phyloP scores from a whole-genome alignment of 1,140 invertebrate species.

The Sitobion miscanthi region DNA sequence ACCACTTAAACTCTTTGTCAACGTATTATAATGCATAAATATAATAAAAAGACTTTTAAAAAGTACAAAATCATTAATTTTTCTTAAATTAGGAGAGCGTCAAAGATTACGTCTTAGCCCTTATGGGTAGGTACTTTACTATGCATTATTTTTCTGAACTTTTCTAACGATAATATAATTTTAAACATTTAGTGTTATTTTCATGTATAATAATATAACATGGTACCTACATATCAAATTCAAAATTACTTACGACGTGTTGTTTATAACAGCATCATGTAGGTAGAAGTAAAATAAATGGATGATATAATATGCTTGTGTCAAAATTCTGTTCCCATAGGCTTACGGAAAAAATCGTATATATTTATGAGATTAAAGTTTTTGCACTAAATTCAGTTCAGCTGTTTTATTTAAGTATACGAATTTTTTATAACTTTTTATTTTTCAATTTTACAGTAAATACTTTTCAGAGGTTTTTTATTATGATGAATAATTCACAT shows the following conservation, averaged over 20 bases:
- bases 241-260: background rate
- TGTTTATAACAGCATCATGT: background rate
- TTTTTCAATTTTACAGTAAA: constrained; percentile 25
- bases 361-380: constrained; percentile 14
- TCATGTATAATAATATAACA: background rate
- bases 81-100: background rate
- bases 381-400: background rate
- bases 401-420: constrained; percentile 18
- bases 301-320: background rate
- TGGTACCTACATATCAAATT: background rate
- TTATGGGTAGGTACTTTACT: background rate
- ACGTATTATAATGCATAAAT: background rate
- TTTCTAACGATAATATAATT: background rate
- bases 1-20: background rate
- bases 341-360: background rate
- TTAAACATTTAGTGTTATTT: background rate
- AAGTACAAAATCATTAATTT: background rate
- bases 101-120: background rate
- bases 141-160: background rate
- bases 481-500: constrained; percentile 21
- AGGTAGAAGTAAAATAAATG: background rate
- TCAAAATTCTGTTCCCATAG: background rate
- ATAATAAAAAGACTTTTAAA: background rate
- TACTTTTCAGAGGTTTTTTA: background rate
- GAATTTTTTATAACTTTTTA: constrained; percentile 30